Conservation (phyloP, 1,140 invertebrate species). For the Panagrolaimus sp. region DNA sequence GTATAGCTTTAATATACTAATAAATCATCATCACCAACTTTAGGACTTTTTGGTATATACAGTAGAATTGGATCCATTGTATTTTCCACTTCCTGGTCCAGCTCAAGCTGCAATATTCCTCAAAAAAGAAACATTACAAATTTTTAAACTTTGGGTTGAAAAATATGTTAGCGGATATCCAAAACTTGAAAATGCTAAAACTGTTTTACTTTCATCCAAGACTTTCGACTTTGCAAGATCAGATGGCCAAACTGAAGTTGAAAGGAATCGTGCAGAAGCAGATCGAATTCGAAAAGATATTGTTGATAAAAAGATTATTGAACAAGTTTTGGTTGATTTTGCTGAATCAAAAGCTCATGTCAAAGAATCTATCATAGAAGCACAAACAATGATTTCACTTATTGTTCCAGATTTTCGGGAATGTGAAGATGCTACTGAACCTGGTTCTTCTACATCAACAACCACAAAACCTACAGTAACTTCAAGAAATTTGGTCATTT, state of each 20-base stretch:
- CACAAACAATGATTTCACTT: background rate
- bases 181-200: background rate
- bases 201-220: background rate
- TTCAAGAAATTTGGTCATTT: background rate
- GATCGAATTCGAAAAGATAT: background rate
- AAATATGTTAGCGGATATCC: background rate
- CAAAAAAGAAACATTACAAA: background rate
- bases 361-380: background rate
- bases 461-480: background rate
- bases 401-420: background rate
- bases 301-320: background rate
- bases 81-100: background rate
- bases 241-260: background rate
- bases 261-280: background rate
- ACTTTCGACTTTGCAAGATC: background rate
- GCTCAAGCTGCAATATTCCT: background rate
- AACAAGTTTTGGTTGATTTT: background rate
- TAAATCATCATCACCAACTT: background rate
- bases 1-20: background rate
- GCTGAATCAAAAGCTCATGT: background rate
- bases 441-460: background rate
- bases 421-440: background rate
- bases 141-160: slow-evolving; percentile 5
- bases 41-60: slow-evolving; percentile 9
- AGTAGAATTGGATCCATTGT: background rate